Evolutionary conservation across 2,797 vertebrate genomes (phyloP).

Genomic region (Rhodeus uyekii): DNA sequence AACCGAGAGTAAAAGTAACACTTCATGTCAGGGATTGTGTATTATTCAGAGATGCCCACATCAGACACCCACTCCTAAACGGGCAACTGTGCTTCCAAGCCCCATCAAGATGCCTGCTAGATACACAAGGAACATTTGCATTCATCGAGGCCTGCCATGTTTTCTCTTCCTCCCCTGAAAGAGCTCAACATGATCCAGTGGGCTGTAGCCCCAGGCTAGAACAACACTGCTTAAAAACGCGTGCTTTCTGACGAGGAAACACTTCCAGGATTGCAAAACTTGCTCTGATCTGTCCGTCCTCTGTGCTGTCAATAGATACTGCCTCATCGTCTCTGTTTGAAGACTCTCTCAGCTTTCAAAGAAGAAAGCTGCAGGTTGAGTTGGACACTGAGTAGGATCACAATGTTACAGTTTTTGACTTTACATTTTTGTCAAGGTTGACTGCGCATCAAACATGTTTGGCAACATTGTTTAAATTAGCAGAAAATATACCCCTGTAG

Average conservation of each 20-base stretch:
- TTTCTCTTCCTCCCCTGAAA: constrained; percentile 58
- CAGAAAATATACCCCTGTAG: background rate
- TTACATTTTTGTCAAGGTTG: background rate
- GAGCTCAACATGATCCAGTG: constrained; percentile 69
- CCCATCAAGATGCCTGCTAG: constrained; percentile 40
- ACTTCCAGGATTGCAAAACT: constrained; percentile 50
- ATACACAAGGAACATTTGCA: constrained; percentile 51
- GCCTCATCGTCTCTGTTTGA: constrained; percentile 35
- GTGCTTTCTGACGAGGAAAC: constrained; percentile 55
- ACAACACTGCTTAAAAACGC: constrained; percentile 76
- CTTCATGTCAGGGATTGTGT: constrained; percentile 3
- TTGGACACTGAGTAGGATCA: background rate
- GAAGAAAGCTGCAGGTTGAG: constrained; percentile 5
- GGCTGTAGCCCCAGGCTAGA: constrained; percentile 76
- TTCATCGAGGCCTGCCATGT: constrained; percentile 48
- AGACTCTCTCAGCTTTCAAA: constrained; percentile 26
- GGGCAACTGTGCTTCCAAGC: constrained; percentile 35
- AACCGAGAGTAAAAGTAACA: constrained; percentile 14
- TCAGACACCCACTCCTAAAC: constrained; percentile 26
- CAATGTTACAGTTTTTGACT: background rate
- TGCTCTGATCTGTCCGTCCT: constrained; percentile 57
- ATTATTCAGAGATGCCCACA: constrained; percentile 35
- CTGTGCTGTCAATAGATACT: constrained; percentile 44
- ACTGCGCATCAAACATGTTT: background rate
- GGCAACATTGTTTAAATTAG: background rate